Conservation (phyloP, 2,113 vertebrate genomes). For the Passerina amoena region DNA sequence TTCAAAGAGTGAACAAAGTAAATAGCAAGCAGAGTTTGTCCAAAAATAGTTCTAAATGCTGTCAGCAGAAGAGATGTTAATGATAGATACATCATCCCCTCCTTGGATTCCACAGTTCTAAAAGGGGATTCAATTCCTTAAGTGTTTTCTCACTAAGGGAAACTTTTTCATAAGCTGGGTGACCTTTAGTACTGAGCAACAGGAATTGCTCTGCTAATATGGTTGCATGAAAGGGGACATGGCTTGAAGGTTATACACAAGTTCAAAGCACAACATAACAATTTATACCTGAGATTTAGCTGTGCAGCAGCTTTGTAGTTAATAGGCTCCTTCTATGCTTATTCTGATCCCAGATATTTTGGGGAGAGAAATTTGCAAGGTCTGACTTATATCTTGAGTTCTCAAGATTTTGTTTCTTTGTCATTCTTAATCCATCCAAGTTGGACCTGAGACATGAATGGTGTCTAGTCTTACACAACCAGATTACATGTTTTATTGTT, state of each 20-base stretch:
- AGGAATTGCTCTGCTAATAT: not conserved
- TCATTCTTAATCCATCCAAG: not conserved
- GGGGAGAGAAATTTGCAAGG: not conserved
- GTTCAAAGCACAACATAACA: not conserved
- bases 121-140: not conserved
- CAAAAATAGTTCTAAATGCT: not conserved
- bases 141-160: not conserved
- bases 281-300: not conserved
- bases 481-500: conserved; percentile 11
- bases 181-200: not conserved
- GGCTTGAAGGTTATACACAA: not conserved
- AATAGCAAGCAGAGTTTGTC: not conserved
- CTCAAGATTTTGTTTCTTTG: not conserved
- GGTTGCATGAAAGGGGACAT: not conserved
- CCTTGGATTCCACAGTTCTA: not conserved
- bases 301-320: not conserved
- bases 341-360: not conserved
- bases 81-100: not conserved
- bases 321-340: not conserved
- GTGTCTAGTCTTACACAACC: not conserved
- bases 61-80: not conserved
- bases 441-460: not conserved
- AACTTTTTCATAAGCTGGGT: not conserved
- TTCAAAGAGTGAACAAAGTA: conserved; percentile 24
- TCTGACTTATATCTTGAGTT: not conserved